phyloP scores from a whole-genome alignment of 2,888 invertebrate genomes.

The Myopa tessellatipennis region DNA sequence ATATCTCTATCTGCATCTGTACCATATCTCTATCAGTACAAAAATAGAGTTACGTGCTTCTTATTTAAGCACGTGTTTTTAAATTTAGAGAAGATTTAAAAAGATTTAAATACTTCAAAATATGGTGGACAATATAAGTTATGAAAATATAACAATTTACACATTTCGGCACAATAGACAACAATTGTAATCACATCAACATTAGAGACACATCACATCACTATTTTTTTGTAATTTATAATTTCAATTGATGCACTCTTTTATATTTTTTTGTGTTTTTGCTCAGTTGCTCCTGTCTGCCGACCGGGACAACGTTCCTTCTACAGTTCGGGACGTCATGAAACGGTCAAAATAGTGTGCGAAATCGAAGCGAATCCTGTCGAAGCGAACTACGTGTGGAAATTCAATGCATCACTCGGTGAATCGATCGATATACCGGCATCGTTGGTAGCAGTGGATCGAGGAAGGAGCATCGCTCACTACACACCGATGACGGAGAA shows the following conservation, averaged over 20 bases:
- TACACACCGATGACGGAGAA: constrained; percentile 79
- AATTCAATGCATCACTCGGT: constrained; percentile 78
- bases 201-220: no score
- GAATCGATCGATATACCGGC: constrained; percentile 77
- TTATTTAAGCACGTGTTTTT: no score
- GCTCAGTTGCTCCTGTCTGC: constrained; percentile 78
- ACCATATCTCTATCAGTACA: no score
- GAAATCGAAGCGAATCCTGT: constrained; percentile 81
- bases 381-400: constrained; percentile 78
- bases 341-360: constrained; percentile 77
- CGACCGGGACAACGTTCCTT: constrained; percentile 76
- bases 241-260: not conserved
- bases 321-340: constrained; percentile 80
- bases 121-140: no score
- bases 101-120: no score
- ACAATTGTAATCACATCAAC: no score
- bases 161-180: no score
- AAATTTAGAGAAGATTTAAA: no score
- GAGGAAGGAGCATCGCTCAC: constrained; percentile 74
- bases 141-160: no score
- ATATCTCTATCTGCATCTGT: no score
- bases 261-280: not conserved
- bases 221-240: no score
- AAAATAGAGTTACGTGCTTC: no score
- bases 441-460: constrained; percentile 73